Evolutionary conservation across 2,113 vertebrate species (phyloP).

Genomic region (Deroptyus accipitrinus): DNA sequence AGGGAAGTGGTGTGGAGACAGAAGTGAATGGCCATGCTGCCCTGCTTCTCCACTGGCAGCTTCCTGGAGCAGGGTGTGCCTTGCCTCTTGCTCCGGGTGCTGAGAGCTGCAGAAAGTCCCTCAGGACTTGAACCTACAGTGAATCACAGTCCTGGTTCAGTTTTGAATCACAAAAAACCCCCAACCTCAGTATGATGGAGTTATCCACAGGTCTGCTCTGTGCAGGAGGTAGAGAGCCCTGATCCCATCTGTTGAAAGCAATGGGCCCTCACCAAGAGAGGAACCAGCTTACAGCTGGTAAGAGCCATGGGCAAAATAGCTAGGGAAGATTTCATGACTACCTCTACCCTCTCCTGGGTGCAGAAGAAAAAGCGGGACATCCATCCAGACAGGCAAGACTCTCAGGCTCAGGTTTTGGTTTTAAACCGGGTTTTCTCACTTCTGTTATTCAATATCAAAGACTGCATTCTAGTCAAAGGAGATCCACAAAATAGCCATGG

Average conservation of each 20-base stretch:
- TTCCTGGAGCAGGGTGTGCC: neutral
- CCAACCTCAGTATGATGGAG: neutral
- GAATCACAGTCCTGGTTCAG: neutral
- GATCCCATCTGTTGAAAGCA: neutral
- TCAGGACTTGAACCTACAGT: neutral
- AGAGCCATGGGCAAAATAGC: neutral
- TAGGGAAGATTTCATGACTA: neutral
- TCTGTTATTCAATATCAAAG: neutral
- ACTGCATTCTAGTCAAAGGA: neutral
- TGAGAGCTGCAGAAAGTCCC: neutral
- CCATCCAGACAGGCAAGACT: neutral
- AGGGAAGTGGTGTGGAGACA: neutral
- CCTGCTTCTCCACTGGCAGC: neutral
- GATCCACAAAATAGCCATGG: neutral
- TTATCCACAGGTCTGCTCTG: fast-evolving
- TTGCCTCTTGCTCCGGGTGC: neutral
- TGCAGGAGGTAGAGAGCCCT: neutral
- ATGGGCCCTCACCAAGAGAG: neutral
- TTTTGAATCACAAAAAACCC: neutral
- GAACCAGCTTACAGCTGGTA: neutral
- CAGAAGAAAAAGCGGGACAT: neutral
- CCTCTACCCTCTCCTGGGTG: neutral
- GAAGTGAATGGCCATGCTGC: neutral
- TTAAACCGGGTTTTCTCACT: neutral
- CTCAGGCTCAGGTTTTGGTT: neutral